phyloP scores from a whole-genome alignment of 2,888 invertebrate genomes.

The Charanyca ferruginea region DNA sequence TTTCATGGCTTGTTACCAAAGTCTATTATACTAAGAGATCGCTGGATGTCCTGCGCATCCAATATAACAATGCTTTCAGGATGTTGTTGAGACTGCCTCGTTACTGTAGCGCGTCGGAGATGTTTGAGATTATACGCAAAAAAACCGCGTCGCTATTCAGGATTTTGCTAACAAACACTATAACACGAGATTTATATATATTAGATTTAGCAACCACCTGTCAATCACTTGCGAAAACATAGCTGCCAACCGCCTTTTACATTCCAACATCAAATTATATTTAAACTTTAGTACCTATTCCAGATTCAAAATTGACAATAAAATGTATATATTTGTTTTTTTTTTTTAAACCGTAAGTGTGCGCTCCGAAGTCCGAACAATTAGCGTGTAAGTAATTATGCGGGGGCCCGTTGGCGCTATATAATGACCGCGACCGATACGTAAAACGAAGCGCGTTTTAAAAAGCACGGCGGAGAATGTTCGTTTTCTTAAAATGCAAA shows the following conservation, averaged over 20 bases:
- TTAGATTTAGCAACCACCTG: background rate
- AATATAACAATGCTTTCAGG: no score
- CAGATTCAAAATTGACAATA: conserved; percentile 49
- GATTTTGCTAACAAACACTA: no score
- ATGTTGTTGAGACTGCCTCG: no score
- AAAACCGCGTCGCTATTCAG: no score
- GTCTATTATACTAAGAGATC: no score
- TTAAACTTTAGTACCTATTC: conserved; percentile 39
- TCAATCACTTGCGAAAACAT: conserved; percentile 15
- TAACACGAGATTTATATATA: no score
- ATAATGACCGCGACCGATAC: conserved; percentile 80
- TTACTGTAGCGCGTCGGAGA: no score
- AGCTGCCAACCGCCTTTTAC: conserved; percentile 16
- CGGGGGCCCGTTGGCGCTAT: conserved; percentile 75
- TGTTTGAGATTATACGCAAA: no score
- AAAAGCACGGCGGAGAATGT: conserved; percentile 64
- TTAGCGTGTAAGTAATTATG: conserved; percentile 83
- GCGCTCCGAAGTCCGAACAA: conserved; percentile 76
- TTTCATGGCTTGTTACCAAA: no score
- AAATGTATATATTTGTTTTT: conserved; percentile 51
- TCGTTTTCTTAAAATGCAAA: conserved; percentile 61
- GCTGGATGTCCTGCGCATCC: no score
- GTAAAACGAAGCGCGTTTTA: conserved; percentile 74
- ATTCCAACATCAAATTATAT: conserved; percentile 36
- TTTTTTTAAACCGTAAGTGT: conserved; percentile 51